Evolutionary conservation across 1,140 invertebrate species (phyloP), one percentile per base, ranked within the genome.

Genomic region (Camponotus pennsylvanicus): DNA sequence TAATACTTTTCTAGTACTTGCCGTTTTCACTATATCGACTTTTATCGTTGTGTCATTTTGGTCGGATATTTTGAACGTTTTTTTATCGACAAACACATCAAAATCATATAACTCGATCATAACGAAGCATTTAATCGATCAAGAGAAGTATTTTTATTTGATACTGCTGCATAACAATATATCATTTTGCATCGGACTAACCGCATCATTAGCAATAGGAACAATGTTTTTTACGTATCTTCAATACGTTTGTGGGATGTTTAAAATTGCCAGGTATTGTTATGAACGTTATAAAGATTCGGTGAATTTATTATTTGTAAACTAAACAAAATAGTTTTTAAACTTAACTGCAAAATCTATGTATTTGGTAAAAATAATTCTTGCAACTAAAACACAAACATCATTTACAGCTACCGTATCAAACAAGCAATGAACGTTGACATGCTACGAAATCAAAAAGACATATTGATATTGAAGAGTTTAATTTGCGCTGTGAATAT

Each of bases 321-420:
- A 32, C 9, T 61, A 76, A 6, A 40, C 21, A 27, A 5, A 27
- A 27, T 27, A 27, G 27, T 27, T 27, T 52, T 45, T 45, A 45
- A 9, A 45, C 9, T 49, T 49, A 13, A 9, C 5, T 37, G 11
- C 27, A 75, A 37, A 75, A 75, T 7, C 40, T 27, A 34, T n/a
- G 3, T 3, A 40, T 75, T 37, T 1, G 7, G 6, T 57, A n/a
- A 8, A 6, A 63, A 63, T 27, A 27, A 27, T 27, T 27, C 27
- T 1, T 27, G 27, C 27, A 27, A 64, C 45, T 77, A 77, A 3
- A 70, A 42, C 3, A 40, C 5, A 75, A 75, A 18, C 18, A n/a
- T 57, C 21, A 73, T 73, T 83, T 75, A 21, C 11, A 83, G 70
- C 6, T 73, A 83, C 5, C 79, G 79, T 75, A 75, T 75, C 2